Evolutionary conservation across 2,113 vertebrate genomes (phyloP).

Genomic region (Salvelinus fontinalis): DNA sequence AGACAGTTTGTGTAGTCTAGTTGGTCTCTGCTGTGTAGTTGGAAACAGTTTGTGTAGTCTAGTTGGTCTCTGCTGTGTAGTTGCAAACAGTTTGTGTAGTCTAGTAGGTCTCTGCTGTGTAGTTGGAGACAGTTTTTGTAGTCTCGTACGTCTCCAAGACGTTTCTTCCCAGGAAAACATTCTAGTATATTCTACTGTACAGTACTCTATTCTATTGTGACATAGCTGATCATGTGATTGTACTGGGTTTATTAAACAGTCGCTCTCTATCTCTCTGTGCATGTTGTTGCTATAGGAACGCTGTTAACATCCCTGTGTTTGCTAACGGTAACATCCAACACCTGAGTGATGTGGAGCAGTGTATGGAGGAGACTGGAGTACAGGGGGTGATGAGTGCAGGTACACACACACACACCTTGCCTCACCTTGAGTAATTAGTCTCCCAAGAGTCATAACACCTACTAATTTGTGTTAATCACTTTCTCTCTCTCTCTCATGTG

Average conservation of each 20-base stretch:
- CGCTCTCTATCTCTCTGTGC: too few species aligned
- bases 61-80: too few species aligned
- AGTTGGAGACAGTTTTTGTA: too few species aligned
- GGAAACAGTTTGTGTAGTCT: too few species aligned
- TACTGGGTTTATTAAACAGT: not conserved
- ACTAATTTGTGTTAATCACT: not conserved
- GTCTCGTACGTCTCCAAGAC: too few species aligned
- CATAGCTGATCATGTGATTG: not conserved
- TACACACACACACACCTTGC: slow-evolving; percentile 38
- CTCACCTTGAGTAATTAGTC: not conserved
- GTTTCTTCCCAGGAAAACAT: too few species aligned
- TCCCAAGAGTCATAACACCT: not conserved
- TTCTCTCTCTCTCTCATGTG: not conserved
- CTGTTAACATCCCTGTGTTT: slow-evolving; percentile 92
- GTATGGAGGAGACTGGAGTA: slow-evolving; percentile 89
- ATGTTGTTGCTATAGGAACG: slow-evolving; percentile 73
- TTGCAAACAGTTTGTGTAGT: too few species aligned
- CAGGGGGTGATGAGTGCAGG: slow-evolving; percentile 98
- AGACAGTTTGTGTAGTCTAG: too few species aligned
- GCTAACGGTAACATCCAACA: slow-evolving; percentile 96
- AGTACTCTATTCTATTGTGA: too few species aligned
- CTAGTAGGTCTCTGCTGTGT: too few species aligned
- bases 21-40: too few species aligned
- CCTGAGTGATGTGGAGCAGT: slow-evolving; percentile 88
- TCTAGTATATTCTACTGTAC: not conserved